Base-by-base conservation (phyloP, 2,797 vertebrate species). In the Gephyroberyx darwinii region DNA sequence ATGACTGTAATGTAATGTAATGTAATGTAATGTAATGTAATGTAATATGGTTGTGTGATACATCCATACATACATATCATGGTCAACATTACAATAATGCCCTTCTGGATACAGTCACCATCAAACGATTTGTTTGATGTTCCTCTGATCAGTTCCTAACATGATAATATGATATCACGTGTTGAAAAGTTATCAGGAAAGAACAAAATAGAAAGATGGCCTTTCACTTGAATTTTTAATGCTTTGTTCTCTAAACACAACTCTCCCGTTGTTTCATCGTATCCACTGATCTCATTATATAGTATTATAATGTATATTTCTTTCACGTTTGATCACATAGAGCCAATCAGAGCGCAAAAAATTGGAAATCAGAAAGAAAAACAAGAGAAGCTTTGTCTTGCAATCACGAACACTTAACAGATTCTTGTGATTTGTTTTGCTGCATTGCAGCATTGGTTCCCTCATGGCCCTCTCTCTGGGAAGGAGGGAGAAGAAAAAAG, bases 361-460 rank as follows among this genome's bases (percentile, higher is more conserved):
- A 66, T 48, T 58, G 64, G 53, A 77, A 70, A 72, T 58, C 37
- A 74, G 56, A 77, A 60, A 52, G 61, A 43, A 48, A 67, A 80
- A 74, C 58, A 51, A 33, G 65, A 75, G 39, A 54, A 54, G 47
- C 47, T 41, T 33, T n/a, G 30, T 75, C 69, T 77, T 48, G 26
- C 73, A 76, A 88, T 88, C 85, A 77, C 68, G 73, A 74, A 69
- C 70, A 61, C 77, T 88, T 82, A 84, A 90, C 79, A 80, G 82
- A 91, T 89, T 86, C 83, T 80, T 14, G 8, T 14, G 50, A 86
- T 91, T 93, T 92, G 90, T 86, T 93, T 92, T 94, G 91, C 92
- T 94, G 94, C 93, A 95, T 90, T 95, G 93, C 94, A 94, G 94
- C 87, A 89, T 81, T 78, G 51, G 60, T 85, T 91, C 75, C 77